These are phyloP conservation scores for Muntiacus muntjak DNA, from an alignment of 2,113 vertebrate species.

Conservation along the genomic window DNA sequence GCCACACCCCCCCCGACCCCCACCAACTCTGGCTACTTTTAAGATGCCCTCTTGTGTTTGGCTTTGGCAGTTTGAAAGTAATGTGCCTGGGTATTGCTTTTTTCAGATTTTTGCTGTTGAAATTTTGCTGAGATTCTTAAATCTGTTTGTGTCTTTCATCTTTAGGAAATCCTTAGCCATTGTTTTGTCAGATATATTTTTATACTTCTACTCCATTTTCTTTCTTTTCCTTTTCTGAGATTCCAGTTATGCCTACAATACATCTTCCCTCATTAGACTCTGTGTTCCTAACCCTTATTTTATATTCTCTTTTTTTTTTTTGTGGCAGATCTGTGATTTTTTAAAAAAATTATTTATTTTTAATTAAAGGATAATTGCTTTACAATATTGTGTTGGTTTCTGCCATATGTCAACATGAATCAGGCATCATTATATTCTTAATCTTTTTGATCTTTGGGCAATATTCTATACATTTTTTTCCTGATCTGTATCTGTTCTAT, in stretches of 20 bases:
- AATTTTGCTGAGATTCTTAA: background rate
- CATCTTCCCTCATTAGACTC: background rate
- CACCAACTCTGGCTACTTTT: background rate
- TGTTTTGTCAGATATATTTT: background rate
- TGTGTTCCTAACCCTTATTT: background rate
- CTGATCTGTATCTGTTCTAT: background rate
- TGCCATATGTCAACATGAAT: background rate
- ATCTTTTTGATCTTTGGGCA: background rate
- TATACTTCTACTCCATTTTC: background rate
- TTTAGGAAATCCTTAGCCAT: background rate
- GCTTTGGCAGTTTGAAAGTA: background rate
- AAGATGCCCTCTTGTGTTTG: background rate
- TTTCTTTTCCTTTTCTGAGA: background rate
- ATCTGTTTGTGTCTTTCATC: background rate
- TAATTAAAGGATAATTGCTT: background rate
- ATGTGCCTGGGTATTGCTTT: background rate
- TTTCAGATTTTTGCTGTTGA: background rate
- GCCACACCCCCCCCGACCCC: too few relatives aligned
- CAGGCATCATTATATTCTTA: background rate
- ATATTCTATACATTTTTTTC: background rate
- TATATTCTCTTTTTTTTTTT: background rate
- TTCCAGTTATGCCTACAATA: background rate
- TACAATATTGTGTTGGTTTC: background rate
- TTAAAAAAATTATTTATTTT: background rate
- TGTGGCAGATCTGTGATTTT: background rate